These are phyloP conservation scores for Parasteatoda tepidariorum DNA, from an alignment of 1,140 invertebrate species.

Conservation along the genomic window DNA sequence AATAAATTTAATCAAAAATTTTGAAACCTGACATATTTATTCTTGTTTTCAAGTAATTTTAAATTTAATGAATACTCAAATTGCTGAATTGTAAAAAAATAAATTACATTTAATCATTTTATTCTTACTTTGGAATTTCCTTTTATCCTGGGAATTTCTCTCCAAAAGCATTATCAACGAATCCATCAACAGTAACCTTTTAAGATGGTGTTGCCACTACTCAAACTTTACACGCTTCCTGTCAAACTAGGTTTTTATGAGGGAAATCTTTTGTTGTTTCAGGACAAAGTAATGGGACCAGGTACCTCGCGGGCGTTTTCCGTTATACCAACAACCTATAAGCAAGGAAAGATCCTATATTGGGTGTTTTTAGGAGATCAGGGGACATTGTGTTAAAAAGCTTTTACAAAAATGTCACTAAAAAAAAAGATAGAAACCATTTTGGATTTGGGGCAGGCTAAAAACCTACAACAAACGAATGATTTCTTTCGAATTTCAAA, in stretches of 20 bases:
- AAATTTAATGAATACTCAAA: too few relatives aligned
- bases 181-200: slow-evolving; percentile 32
- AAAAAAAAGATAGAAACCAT: slow-evolving; percentile 9
- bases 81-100: too few relatives aligned
- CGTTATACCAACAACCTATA: neutral
- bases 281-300: slow-evolving; percentile 37
- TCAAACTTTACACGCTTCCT: slow-evolving; percentile 19
- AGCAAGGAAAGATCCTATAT: neutral
- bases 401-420: slow-evolving; percentile 30
- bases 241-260: slow-evolving; percentile 52
- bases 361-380: neutral
- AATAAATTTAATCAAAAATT: too few relatives aligned
- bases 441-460: slow-evolving; percentile 42
- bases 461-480: slow-evolving; percentile 6
- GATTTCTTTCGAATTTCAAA: neutral
- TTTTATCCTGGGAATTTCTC: too few relatives aligned
- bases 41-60: too few relatives aligned
- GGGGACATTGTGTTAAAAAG: slow-evolving; percentile 25
- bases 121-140: too few relatives aligned
- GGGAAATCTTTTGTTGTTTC: slow-evolving; percentile 49
- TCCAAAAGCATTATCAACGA: too few relatives aligned
- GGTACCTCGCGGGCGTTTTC: slow-evolving; percentile 12
- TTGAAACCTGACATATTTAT: too few relatives aligned
- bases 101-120: too few relatives aligned
- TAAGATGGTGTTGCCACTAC: neutral